Base-by-base conservation (phyloP, 2,113 vertebrate species). In the Aphyosemion australe region DNA sequence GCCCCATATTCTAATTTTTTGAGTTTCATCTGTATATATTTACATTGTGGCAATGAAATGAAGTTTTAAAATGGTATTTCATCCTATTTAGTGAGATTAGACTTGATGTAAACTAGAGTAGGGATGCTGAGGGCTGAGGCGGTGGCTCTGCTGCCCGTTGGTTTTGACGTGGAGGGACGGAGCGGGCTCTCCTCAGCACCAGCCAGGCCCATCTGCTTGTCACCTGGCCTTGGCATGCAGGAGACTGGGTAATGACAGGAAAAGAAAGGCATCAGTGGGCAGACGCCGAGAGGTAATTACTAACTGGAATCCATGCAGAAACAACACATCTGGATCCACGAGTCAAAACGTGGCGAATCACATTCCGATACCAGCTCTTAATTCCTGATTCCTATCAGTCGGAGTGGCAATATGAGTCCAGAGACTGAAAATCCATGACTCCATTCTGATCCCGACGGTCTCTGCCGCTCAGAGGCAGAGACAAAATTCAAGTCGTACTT, bases 261-360 rank as follows among this genome's bases (percentile, higher is more conserved):
- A 94, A 93, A 89, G 79, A 92, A 92, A 90, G 85, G 91, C 88
- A 82, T 89, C 85, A 82, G 85, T 90, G 88, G 88, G 89, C 87
- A 82, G 80, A 52, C 70, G 85, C 88, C 72, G 82, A 85, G 85
- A 86, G 84, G 89, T 92, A 93, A 94, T 94, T 94, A 94, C 88
- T 86, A 83, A 86, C 81, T 88, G 88, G 83, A 92, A 92, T 84
- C 87, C 93, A 94, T 92, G 93, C 93, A 93, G 91, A 94, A 94
- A 93, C 87, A 77, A 76, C 91, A 93, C 93, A 94, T 93, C 93
- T 93, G 92, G 91, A 92, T 89, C 70, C 70, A 84, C 56, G 79
- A 89, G 83, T 86, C 84, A 82, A 86, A 86, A 89, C 78, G 56
- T 61, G 61, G 78, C 74, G 76, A 70, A 70, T 77, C 73, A 77